Evolutionary conservation across 64 coral and sea anemone species (phyloP), one percentile per base, ranked within the genome.

Genomic region (Cladopsammia gracilis): DNA sequence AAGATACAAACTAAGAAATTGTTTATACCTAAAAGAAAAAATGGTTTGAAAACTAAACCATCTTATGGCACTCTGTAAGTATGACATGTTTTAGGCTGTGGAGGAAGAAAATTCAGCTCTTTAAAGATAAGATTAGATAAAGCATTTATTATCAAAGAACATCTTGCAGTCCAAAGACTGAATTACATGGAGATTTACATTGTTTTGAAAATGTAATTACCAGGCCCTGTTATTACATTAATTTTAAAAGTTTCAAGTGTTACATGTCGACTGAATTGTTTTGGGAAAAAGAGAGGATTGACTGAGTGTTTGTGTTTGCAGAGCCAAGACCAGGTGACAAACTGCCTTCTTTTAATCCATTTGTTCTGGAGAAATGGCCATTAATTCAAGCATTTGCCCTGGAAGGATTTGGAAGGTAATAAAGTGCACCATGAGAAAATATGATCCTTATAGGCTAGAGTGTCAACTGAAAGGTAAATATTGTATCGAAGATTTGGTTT

Each of bases 351-450:
- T 98, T 98, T 94, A 88, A 98, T 77, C 80, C 88, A 44, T 98
- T 98, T 69, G 57, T 79, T 49, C 18, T 98, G 57, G 96, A 98
- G 46, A 98, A 98, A 73, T 98, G 96, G 96, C 96, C 96, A 18
- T 73, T 98, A 74, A 82, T 98, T 71, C 96, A 98, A 83, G 96
- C 96, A 91, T 98, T 94, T 98, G 96, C 96, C 12, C 43, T 98
- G 66, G 96, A 98, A 74, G 96, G 75, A 3, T 77, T 94, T 88
- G 96, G 96, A 88, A 76, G 96, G 96, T 98, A 91, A 72, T 79
- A 2, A 24, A 58, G 4, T 12, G 4, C 23, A 12, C n/a, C 10
- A 48, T 13, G 11, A 9, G 23, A 16, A 42, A 81, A 58, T 48
- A 34, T 26, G 14, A 25, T 15, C 16, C 5, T 71, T 8, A 10